Evolutionary conservation across 2,888 invertebrate genomes (phyloP).

Genomic region (Athalia rosae): DNA sequence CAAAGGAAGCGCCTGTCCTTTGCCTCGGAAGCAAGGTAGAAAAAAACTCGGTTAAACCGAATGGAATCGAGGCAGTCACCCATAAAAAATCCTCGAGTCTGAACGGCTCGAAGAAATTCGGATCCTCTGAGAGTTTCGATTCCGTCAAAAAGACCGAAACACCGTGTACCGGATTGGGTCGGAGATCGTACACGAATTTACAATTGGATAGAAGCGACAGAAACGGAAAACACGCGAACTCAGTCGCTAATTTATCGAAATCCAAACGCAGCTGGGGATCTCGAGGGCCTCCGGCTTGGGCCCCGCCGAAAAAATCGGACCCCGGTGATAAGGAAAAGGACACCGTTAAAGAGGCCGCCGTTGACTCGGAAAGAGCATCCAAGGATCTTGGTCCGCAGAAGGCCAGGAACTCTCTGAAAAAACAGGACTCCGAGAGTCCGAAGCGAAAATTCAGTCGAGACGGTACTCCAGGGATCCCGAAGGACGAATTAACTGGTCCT

Average conservation of each 20-base stretch:
- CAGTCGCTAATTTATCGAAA: neutral
- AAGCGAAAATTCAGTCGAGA: slow-evolving; percentile 65
- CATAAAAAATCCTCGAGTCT: slow-evolving; percentile 51
- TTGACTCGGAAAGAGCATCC: neutral
- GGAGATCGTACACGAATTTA: slow-evolving; percentile 59
- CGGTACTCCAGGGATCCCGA: slow-evolving; percentile 64
- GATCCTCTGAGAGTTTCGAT: slow-evolving; percentile 61
- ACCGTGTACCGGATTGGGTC: slow-evolving; percentile 47
- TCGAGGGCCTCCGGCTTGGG: slow-evolving; percentile 10
- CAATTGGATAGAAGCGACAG: slow-evolving; percentile 48
- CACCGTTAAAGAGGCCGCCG: neutral
- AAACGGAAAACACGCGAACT: neutral
- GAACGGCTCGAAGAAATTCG: slow-evolving; percentile 57
- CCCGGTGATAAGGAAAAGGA: slow-evolving; percentile 7
- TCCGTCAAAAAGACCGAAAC: slow-evolving; percentile 49
- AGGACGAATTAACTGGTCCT: slow-evolving; percentile 60
- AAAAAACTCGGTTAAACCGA: neutral
- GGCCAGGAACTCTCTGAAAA: slow-evolving; percentile 51
- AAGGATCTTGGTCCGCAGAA: slow-evolving; percentile 36
- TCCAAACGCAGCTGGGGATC: slow-evolving; percentile 28
- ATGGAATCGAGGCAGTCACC: neutral
- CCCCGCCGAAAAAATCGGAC: neutral
- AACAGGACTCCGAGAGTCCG: slow-evolving; percentile 61
- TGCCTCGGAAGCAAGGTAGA: neutral
- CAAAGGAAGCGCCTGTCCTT: slow-evolving; percentile 24